Conservation (phyloP, 1,140 invertebrate genomes). For the Ooceraea biroi region DNA sequence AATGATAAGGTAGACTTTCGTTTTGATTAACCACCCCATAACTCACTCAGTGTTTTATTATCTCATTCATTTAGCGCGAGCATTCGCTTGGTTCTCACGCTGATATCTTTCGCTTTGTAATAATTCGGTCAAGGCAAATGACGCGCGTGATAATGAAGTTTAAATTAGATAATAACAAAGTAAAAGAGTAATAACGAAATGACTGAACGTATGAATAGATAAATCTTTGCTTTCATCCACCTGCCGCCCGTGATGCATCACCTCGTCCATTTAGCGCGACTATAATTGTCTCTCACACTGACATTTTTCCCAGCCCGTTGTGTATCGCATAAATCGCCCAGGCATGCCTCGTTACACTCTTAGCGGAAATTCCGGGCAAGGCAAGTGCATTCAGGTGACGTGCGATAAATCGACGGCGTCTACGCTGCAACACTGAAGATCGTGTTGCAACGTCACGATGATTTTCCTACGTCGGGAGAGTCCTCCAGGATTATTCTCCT, state of each 20-base stretch:
- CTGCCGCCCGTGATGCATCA: neutral
- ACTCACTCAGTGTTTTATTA: no score
- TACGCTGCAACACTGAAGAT: neutral
- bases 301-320: neutral
- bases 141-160: neutral
- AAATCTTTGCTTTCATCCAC: neutral
- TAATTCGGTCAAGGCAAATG: neutral
- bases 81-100: no score
- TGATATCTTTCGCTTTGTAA: no score
- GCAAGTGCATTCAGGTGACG: neutral
- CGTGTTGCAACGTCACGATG: neutral
- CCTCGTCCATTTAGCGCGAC: neutral
- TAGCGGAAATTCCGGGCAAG: conserved; percentile 10
- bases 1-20: neutral
- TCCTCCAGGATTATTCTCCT: no score
- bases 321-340: neutral
- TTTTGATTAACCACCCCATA: no score
- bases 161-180: no score
- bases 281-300: neutral
- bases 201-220: neutral
- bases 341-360: neutral
- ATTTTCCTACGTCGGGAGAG: neutral
- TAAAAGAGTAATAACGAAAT: neutral
- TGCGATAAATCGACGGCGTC: conserved; percentile 11
- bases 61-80: no score